Percentiles rank a stretch among this genome's conserved stretches.
Conservation (phyloP, 2,888 invertebrate genomes). For the Volucella inanis region DNA sequence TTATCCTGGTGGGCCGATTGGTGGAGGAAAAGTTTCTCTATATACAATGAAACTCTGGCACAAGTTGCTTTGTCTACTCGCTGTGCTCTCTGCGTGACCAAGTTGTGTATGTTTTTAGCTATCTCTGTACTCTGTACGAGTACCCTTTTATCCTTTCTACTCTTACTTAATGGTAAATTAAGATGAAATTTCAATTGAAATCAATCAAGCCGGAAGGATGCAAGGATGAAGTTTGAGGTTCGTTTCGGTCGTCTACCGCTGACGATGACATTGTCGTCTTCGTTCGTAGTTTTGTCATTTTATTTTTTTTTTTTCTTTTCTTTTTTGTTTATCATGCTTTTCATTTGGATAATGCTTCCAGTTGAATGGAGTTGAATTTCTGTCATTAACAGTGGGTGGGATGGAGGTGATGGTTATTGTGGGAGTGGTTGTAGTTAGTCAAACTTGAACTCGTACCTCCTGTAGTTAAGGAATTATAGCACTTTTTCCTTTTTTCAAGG, state of each 20-base stretch:
- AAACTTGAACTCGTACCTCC: conserved; percentile 21
- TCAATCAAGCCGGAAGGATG: conserved; percentile 73
- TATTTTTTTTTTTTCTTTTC: neutral
- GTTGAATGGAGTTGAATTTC: conserved; percentile 53
- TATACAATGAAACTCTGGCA: conserved; percentile 22
- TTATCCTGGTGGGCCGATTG: conserved; percentile 53
- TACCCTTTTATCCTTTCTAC: conserved; percentile 50
- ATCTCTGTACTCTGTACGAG: neutral
- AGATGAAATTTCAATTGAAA: conserved; percentile 74
- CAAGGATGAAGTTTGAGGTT: conserved; percentile 67
- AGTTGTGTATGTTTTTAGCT: conserved; percentile 3
- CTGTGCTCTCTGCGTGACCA: neutral
- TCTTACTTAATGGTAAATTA: conserved; percentile 66
- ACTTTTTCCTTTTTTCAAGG: conserved; percentile 13
- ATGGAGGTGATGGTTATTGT: conserved; percentile 35
- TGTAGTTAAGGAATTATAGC: conserved; percentile 67
- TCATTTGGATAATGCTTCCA: conserved; percentile 46
- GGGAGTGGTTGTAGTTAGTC: conserved; percentile 27
- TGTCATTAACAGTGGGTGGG: conserved; percentile 33
- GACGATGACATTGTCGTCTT: neutral
- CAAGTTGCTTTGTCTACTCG: conserved; percentile 42
- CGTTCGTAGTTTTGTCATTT: neutral
- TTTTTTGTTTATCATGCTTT: neutral
- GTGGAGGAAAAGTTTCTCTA: conserved; percentile 50
- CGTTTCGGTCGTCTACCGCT: conserved; percentile 26